Evolutionary conservation across 1,140 invertebrate genomes (phyloP), one percentile per base, ranked within the genome.

Genomic region (Bombus cullumanus): DNA sequence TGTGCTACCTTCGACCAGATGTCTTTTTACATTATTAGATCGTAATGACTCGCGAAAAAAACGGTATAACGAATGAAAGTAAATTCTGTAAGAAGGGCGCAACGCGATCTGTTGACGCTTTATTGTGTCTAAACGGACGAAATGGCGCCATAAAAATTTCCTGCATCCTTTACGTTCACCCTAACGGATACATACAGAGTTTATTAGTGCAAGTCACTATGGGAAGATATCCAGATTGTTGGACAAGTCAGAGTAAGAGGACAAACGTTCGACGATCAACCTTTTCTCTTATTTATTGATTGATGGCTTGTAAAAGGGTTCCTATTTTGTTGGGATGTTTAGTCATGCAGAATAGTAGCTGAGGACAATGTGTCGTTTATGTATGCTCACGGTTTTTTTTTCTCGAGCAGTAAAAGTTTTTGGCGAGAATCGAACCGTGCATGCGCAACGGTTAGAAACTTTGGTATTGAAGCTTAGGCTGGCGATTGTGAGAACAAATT

Each of bases 281-380:
- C 78, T 80, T 89, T 89, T 88, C 86, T 86, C 75, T 86, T 86
- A 81, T 37, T 71, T 87, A 93, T 92, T 93, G 92, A 93, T 92
- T 92, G 92, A 93, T 93, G 88, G 92, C 86, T 92, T 89, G 89
- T 93, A 93, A 93, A 93, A 90, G 92, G 92, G 91, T 92, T 87
- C 90, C 79, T 81, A 92, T 90, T 91, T 92, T 88, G 75, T 88
- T 75, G 86, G 31, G 85, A 47, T 93, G 92, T 93, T 93, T 93
- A 93, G 92, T 93, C 92, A 93, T 93, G 92, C 91, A 93, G 92
- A 93, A 93, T 92, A 90, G 78, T 76, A 84, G 22, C 0, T 39
- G 76, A 81, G 90, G 82, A 88, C 79, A 87, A 76, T 75, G 66
- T 69, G 59, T 64, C 47, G 39, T 75, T 41, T 37, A 69, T 69